A percentile compares a stretch with the other conserved stretches of the same genome.
Evolutionary conservation across 1,140 invertebrate genomes (phyloP).

Genomic region (Orchestia grillus): DNA sequence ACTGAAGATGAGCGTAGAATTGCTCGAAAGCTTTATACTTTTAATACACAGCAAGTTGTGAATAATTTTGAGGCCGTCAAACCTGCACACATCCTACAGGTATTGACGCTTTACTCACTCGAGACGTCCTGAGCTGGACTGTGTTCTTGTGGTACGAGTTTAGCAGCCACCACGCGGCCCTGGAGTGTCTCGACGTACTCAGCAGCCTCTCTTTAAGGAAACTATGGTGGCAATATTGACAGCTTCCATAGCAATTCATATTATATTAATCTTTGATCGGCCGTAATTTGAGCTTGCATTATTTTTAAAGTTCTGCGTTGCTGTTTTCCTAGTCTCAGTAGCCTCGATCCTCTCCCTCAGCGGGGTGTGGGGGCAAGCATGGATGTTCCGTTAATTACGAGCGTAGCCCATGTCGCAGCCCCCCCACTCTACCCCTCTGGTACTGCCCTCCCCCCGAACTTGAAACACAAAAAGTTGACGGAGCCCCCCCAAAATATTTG

Average conservation of each 20-base stretch:
- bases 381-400: conserved; percentile 9
- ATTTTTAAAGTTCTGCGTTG: neutral
- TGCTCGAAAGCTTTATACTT: too few species aligned
- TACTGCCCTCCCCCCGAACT: neutral
- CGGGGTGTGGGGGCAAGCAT: neutral
- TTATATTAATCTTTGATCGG: neutral
- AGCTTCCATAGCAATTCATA: neutral
- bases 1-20: too few species aligned
- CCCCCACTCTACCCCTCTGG: neutral
- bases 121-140: too few species aligned
- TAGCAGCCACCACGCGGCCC: too few species aligned
- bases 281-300: neutral
- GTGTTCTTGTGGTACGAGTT: too few species aligned
- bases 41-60: too few species aligned
- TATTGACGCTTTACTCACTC: too few species aligned
- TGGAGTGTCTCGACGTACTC: too few species aligned
- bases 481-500: conserved; percentile 39
- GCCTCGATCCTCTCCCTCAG: neutral
- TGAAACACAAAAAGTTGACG: neutral
- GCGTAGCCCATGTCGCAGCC: neutral
- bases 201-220: too few species aligned
- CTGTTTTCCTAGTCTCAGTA: neutral
- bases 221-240: too few species aligned
- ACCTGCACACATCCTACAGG: too few species aligned
- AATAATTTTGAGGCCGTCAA: too few species aligned